Evolutionary conservation across 2,797 vertebrate species (phyloP).

Genomic region (Cyprinodon diabolis): DNA sequence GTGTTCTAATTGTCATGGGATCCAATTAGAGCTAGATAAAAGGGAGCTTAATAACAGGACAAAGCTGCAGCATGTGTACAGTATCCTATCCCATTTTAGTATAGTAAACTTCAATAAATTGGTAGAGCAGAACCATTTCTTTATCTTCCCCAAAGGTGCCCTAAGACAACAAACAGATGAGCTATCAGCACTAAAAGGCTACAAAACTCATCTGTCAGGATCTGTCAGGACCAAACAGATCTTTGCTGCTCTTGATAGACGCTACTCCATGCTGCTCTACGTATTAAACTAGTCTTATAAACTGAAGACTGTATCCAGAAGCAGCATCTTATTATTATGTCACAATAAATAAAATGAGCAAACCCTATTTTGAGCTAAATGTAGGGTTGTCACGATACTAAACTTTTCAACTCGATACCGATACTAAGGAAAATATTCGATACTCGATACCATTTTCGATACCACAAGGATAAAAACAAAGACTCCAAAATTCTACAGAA

Average conservation of each 20-base stretch:
- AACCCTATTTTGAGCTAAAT: no score
- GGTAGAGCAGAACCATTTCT: constrained; percentile 32
- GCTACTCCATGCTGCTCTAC: constrained; percentile 10
- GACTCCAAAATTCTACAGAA: no score
- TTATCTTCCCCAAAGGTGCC: constrained; percentile 31
- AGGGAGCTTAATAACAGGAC: constrained; percentile 47
- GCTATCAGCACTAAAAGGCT: constrained; percentile 50
- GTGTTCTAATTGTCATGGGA: constrained; percentile 40
- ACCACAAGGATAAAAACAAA: no score
- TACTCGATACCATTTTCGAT: no score
- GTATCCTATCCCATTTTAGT: constrained; percentile 16
- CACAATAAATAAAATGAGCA: no score
- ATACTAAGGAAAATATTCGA: no score
- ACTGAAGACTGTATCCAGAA: constrained; percentile 8
- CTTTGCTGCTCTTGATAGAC: constrained; percentile 11
- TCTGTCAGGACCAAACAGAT: constrained; percentile 18
- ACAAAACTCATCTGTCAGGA: constrained; percentile 37
- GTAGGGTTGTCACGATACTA: no score
- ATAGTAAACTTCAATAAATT: constrained; percentile 18
- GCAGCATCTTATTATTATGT: neutral
- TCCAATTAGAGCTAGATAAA: constrained; percentile 46
- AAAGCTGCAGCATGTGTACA: constrained; percentile 15
- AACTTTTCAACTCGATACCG: no score
- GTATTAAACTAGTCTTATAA: constrained; percentile 32
- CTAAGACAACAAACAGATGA: constrained; percentile 37